A percentile compares a stretch with the other conserved stretches of the same genome.
Conservation (phyloP, 2,797 vertebrate genomes). For the Phylloscopus collybita region DNA sequence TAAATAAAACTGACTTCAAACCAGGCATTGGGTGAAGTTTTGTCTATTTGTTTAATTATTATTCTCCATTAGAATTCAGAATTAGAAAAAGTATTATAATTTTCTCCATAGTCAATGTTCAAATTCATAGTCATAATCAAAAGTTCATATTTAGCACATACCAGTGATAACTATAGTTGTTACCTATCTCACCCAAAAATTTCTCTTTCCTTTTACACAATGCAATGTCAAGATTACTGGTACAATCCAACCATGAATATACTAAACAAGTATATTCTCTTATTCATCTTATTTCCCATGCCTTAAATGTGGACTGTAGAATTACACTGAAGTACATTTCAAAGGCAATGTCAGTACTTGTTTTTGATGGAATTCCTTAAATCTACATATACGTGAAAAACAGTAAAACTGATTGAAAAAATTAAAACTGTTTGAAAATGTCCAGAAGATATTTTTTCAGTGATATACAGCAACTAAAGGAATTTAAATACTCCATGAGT, state of each 20-base stretch:
- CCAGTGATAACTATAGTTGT: background rate
- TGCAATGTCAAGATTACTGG: background rate
- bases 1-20: background rate
- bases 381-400: background rate
- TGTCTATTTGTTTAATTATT: background rate
- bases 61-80: background rate
- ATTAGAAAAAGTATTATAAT: background rate
- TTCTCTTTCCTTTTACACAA: background rate
- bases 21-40: background rate
- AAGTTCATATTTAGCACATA: background rate
- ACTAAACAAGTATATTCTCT: background rate
- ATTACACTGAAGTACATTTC: background rate
- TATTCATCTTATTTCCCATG: background rate
- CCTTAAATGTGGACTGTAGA: background rate
- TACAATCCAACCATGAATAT: background rate
- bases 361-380: background rate
- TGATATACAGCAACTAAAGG: background rate
- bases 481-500: background rate
- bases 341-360: background rate
- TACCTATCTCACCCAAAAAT: background rate
- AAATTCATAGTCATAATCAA: background rate
- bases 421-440: background rate
- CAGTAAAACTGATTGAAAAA: background rate
- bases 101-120: background rate
- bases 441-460: background rate